phyloP scores from a whole-genome alignment of 37 sponge, comb jelly and placozoan species.

The Hormiphora californensis region DNA sequence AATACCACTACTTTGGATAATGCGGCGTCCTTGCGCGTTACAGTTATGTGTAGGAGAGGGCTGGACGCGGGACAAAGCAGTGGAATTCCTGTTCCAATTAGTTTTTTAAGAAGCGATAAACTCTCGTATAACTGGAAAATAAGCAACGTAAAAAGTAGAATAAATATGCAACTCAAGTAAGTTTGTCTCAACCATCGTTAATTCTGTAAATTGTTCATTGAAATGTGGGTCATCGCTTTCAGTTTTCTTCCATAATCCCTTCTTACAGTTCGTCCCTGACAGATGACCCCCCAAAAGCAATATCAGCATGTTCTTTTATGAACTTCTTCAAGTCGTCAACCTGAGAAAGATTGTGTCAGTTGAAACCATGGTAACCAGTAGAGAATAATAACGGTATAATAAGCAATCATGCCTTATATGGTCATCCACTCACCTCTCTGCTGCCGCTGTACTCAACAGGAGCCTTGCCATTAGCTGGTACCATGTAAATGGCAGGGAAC shows the following conservation, averaged over 20 bases:
- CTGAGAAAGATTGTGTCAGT: not conserved
- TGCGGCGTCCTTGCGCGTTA: not conserved
- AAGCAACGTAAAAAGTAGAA: too few relatives aligned
- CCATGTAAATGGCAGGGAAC: constrained; percentile 67
- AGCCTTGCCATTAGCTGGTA: constrained; percentile 57
- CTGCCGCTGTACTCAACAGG: constrained; percentile 63
- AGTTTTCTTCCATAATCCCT: not conserved
- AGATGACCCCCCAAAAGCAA: constrained; percentile 15
- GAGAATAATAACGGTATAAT: not conserved
- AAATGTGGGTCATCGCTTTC: not conserved
- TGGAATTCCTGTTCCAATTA: too few relatives aligned
- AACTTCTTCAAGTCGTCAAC: constrained; percentile 54
- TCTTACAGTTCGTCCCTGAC: too few relatives aligned
- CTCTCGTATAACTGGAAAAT: too few relatives aligned
- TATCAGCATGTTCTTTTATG: constrained; percentile 20
- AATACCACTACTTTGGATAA: not conserved
- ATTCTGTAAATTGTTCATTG: too few relatives aligned
- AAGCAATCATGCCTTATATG: not conserved
- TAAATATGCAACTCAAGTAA: too few relatives aligned
- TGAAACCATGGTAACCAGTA: not conserved
- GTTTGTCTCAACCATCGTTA: too few relatives aligned
- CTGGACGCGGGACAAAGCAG: too few relatives aligned
- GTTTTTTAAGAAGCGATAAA: too few relatives aligned
- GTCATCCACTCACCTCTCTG: constrained; percentile 54
- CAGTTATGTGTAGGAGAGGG: not conserved